Conservation (phyloP, 2,888 invertebrate genomes). For the Chaetoderma sp. region DNA sequence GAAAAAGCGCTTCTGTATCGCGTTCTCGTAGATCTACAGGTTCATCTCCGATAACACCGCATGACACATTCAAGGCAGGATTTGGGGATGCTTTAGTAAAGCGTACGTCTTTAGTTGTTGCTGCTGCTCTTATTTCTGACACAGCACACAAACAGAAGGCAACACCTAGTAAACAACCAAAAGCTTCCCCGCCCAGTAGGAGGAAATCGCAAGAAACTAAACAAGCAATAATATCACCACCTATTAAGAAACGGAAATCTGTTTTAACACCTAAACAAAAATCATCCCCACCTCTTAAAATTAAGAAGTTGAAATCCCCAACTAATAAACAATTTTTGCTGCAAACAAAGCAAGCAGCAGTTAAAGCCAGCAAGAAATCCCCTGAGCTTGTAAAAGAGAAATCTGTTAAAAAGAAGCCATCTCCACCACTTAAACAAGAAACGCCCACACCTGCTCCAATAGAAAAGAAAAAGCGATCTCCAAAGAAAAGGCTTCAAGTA, state of each 20-base stretch:
- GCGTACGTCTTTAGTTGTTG: background rate
- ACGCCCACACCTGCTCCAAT: no score
- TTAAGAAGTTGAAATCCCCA: background rate
- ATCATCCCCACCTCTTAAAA: background rate
- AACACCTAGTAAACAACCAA: background rate
- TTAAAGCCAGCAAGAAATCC: no score
- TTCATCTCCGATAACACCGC: background rate
- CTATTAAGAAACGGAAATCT: background rate
- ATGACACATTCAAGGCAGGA: background rate
- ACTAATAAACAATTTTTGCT: background rate
- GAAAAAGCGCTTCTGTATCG: background rate
- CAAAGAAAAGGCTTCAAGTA: no score
- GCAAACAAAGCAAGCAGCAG: no score
- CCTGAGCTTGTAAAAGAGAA: no score
- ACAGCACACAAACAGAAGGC: background rate
- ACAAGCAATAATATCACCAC: background rate
- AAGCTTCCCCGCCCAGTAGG: background rate
- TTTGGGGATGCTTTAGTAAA: background rate
- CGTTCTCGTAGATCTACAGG: background rate
- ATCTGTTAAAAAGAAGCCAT: no score
- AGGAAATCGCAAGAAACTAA: background rate
- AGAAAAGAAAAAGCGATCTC: no score
- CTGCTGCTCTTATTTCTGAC: background rate
- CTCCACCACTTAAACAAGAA: no score
- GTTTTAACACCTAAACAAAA: background rate